phyloP scores from a whole-genome alignment of 2,888 invertebrate species.

The Megalurothrips usitatus region DNA sequence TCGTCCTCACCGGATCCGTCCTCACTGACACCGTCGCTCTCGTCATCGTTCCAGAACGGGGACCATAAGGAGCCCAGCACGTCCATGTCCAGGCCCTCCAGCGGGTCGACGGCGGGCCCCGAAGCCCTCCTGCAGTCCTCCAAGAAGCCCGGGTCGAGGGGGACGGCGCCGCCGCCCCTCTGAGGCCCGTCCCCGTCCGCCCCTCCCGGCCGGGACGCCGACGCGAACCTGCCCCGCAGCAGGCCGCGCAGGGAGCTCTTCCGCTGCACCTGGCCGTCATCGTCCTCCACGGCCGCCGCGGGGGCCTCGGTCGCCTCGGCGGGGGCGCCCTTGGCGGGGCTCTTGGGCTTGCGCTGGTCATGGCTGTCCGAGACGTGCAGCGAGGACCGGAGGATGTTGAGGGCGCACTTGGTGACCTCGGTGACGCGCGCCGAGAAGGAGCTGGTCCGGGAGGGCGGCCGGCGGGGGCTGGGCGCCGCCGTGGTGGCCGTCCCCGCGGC shows the following conservation, averaged over 20 bases:
- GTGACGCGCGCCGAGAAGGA: conserved; percentile 38
- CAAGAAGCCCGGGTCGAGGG: too few species aligned
- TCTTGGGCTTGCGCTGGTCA: too few species aligned
- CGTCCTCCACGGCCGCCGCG: conserved; percentile 29
- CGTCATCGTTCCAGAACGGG: too few species aligned
- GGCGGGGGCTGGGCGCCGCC: background rate
- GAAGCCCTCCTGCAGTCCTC: too few species aligned
- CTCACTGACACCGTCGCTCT: background rate
- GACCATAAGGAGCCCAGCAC: too few species aligned
- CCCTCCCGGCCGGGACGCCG: background rate
- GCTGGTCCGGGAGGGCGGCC: conserved; percentile 31
- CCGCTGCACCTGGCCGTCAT: background rate
- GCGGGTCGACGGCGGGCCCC: too few species aligned
- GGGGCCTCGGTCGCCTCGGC: conserved; percentile 17
- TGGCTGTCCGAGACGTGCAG: conserved; percentile 28
- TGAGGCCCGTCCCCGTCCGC: background rate
- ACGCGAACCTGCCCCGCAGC: too few species aligned
- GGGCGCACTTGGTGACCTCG: conserved; percentile 38
- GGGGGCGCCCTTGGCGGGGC: too few species aligned
- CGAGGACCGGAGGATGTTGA: conserved; percentile 36
- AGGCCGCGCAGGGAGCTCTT: background rate
- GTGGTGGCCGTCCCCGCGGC: background rate
- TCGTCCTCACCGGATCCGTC: background rate
- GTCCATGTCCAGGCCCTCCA: too few species aligned
- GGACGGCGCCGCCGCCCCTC: too few species aligned